phyloP scores from a whole-genome alignment of 1,140 invertebrate genomes.

The Lepidurus arcticus region DNA sequence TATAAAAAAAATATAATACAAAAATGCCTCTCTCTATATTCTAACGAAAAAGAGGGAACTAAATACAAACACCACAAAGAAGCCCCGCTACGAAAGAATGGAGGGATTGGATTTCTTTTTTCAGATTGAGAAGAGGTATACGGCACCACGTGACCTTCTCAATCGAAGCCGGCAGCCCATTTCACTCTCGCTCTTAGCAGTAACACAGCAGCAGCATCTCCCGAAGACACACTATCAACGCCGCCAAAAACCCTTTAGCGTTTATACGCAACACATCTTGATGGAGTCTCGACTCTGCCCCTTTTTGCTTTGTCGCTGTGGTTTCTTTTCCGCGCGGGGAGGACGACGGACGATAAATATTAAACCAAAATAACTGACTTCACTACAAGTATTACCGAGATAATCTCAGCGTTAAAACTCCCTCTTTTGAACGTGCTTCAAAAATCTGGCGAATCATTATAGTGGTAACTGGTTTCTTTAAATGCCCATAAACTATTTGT shows the following conservation, averaged over 20 bases:
- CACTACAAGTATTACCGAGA: too few relatives aligned
- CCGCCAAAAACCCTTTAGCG: neutral
- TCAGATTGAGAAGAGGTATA: neutral
- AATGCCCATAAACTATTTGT: too few relatives aligned
- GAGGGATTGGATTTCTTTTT: neutral
- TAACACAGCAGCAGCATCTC: slow-evolving; percentile 2
- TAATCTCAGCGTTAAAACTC: too few relatives aligned
- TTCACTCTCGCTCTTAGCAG: neutral
- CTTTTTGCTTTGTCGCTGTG: neutral
- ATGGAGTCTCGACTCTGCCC: neutral
- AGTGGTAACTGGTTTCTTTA: too few relatives aligned
- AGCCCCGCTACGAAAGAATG: neutral
- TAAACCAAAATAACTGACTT: too few relatives aligned
- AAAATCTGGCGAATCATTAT: too few relatives aligned
- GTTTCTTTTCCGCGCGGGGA: neutral
- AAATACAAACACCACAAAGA: slow-evolving; percentile 12
- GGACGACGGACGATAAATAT: too few relatives aligned
- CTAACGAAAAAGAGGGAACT: neutral
- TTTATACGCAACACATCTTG: neutral
- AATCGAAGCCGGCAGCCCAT: neutral
- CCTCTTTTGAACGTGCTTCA: too few relatives aligned
- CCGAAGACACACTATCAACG: neutral
- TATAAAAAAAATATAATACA: neutral
- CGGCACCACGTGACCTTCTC: neutral
- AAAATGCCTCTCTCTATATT: neutral